phyloP scores from a whole-genome alignment of 1,140 invertebrate genomes.

The Caenorhabditis remanei region DNA sequence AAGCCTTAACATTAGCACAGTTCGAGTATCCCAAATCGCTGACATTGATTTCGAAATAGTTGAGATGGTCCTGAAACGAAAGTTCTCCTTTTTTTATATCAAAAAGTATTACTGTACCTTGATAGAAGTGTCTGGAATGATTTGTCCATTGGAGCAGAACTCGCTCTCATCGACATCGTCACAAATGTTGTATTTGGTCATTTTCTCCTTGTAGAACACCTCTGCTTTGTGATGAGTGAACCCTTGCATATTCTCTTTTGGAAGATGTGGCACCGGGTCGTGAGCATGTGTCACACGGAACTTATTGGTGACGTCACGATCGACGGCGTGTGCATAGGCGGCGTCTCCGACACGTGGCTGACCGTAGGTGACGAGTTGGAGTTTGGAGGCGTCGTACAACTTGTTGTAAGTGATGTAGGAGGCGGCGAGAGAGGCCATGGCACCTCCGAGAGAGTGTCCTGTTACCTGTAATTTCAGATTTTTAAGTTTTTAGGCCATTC shows the following conservation, averaged over 20 bases:
- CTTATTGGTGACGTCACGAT: conserved; percentile 60
- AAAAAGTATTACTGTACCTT: not conserved
- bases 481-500: too few species aligned
- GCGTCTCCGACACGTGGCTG: conserved; percentile 63
- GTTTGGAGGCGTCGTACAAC: conserved; percentile 27
- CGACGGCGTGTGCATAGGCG: conserved; percentile 62
- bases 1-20: conserved; percentile 31
- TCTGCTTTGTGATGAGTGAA: conserved; percentile 64
- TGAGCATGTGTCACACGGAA: conserved; percentile 59
- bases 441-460: conserved; percentile 65
- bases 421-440: conserved; percentile 63
- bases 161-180: conserved; percentile 59
- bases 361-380: conserved; percentile 61
- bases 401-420: conserved; percentile 53
- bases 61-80: conserved; percentile 54
- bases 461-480: conserved; percentile 20
- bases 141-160: conserved; percentile 53
- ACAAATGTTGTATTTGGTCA: conserved; percentile 49
- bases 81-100: too few species aligned
- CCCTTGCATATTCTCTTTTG: conserved; percentile 57
- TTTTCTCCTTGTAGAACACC: conserved; percentile 62
- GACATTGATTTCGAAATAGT: conserved; percentile 58
- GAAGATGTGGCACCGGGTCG: conserved; percentile 64
- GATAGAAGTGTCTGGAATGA: conserved; percentile 55
- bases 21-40: conserved; percentile 57